Evolutionary conservation across 2,888 invertebrate species (phyloP).

Genomic region (Oeneis ivallda): DNA sequence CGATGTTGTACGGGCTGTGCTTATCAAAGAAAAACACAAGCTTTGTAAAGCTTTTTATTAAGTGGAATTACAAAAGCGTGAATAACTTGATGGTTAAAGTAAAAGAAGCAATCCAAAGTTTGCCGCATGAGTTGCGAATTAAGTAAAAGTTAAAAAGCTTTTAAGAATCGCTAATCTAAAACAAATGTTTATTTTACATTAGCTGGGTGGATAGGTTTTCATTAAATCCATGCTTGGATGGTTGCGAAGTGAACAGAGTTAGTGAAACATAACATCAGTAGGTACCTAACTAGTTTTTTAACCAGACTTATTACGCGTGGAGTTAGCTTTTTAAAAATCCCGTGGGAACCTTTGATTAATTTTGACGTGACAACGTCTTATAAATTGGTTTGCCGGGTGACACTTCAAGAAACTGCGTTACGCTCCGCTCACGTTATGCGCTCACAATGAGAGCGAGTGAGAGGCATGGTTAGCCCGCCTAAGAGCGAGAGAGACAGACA

Average conservation of each 20-base stretch:
- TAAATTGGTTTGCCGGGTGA: no score
- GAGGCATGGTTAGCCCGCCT: no score
- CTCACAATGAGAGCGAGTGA: no score
- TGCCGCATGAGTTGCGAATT: background rate
- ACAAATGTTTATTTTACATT: conserved; percentile 8
- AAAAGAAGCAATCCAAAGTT: conserved; percentile 4
- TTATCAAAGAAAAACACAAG: conserved; percentile 23
- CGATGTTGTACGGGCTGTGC: background rate
- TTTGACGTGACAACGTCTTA: no score
- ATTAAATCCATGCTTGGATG: background rate
- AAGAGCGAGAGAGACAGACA: no score
- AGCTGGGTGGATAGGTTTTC: background rate
- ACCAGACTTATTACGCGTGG: no score
- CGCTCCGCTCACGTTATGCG: no score
- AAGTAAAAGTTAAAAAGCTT: conserved; percentile 10
- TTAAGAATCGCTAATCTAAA: conserved; percentile 8
- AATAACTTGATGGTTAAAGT: background rate
- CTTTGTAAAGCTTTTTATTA: conserved; percentile 14
- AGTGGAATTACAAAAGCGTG: background rate
- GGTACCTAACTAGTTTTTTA: no score
- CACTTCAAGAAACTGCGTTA: no score
- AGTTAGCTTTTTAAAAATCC: no score
- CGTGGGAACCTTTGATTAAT: no score
- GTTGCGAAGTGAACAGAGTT: background rate
- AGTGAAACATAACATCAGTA: no score